phyloP scores from a whole-genome alignment of 2,797 vertebrate genomes.

The Streptopelia turtur region DNA sequence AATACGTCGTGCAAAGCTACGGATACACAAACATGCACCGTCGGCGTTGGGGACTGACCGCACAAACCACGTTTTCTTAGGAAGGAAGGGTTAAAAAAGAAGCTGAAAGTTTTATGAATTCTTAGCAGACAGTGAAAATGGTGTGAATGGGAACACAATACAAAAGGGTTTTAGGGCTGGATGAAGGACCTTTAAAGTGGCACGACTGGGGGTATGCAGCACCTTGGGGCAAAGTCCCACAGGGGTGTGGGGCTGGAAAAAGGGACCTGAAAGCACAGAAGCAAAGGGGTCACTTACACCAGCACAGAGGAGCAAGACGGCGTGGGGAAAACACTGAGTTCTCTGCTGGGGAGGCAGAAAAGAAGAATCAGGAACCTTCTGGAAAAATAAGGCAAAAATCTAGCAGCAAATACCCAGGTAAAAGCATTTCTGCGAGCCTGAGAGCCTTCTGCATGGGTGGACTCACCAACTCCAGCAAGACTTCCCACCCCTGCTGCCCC shows the following conservation, averaged over 20 bases:
- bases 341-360: neutral
- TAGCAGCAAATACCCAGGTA: neutral
- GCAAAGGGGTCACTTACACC: neutral
- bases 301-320: neutral
- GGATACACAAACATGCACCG: accelerated
- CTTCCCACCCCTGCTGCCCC: neutral
- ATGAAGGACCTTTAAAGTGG: neutral
- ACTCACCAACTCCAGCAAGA: neutral
- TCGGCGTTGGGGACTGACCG: neutral
- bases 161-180: neutral
- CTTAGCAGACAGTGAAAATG: neutral
- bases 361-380: neutral
- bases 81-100: neutral
- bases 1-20: accelerated
- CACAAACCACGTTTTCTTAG: neutral
- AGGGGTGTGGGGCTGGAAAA: neutral
- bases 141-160: neutral
- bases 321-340: neutral
- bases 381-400: neutral
- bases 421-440: neutral
- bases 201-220: accelerated
- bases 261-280: neutral
- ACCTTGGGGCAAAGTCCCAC: neutral
- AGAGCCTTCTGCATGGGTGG: neutral
- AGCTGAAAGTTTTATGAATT: neutral